Evolutionary conservation across 2,113 vertebrate species (phyloP).

Genomic region (Pleuronectes platessa): DNA sequence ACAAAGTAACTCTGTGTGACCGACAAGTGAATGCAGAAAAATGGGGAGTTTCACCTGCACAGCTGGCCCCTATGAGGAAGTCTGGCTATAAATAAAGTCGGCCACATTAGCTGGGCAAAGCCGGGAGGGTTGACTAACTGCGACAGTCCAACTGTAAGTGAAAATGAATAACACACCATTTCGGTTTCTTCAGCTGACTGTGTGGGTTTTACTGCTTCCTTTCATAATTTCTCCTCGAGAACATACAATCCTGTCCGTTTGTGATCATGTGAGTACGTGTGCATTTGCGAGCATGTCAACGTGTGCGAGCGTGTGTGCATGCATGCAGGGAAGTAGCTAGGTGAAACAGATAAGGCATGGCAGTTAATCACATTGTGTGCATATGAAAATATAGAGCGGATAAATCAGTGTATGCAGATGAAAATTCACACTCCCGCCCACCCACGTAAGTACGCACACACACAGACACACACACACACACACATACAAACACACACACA

Average conservation of each 20-base stretch:
- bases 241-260: background rate
- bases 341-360: constrained; percentile 58
- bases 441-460: background rate
- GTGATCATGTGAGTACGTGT: constrained; percentile 3
- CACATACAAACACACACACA: no score
- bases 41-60: constrained; percentile 57
- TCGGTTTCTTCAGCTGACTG: constrained; percentile 35
- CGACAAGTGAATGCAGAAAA: constrained; percentile 62
- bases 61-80: constrained; percentile 33
- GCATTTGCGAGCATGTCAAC: background rate
- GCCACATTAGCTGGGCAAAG: constrained; percentile 47
- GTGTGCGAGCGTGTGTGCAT: background rate
- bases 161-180: constrained; percentile 36
- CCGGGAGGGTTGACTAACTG: constrained; percentile 47
- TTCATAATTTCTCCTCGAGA: constrained; percentile 41
- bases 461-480: background rate
- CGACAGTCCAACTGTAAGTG: constrained; percentile 39
- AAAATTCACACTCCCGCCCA: constrained; percentile 44
- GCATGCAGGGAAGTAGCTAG: constrained; percentile 32
- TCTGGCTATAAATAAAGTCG: constrained; percentile 58
- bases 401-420: constrained; percentile 62
- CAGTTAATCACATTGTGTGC: constrained; percentile 71
- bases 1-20: constrained; percentile 57
- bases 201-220: constrained; percentile 46
- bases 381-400: constrained; percentile 68